Base-by-base conservation (phyloP, 1,140 invertebrate species). In the Ylistrum balloti region DNA sequence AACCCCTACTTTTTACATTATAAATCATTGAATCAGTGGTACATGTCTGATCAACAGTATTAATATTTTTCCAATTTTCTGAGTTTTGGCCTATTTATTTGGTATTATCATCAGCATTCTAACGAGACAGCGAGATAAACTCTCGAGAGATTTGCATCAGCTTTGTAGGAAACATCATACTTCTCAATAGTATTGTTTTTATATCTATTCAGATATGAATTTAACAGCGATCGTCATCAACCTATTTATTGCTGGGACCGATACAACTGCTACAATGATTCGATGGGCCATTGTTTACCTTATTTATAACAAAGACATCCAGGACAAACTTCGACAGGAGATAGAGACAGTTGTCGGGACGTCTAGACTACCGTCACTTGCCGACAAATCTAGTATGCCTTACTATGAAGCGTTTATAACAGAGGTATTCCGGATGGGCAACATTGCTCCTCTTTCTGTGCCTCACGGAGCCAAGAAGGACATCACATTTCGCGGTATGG, bases 211-310 rank as follows among this genome's bases (percentile, higher is more conserved):
- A 74, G 56, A 74, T 74, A 7, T 28, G 56, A 74, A 74, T 28
- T 3, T 74, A n/a, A 9, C 22, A 3, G 11, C 28, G 5, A 5
- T n/a, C 56, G 56, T 96, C n/a, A 41, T 88, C 17, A 98, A 99
- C 96, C 96, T 99, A 90, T 98, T 98, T 94, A 98, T 98, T 0
- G 98, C 98, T 45, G 98, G 98, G 0, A 97, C 98, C n/a, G 99
- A 99, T 94, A 99, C 98, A 0, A 98, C 98, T 0, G 96, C 98
- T 38, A 97, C 98, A 0, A 98, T 98, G 0, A 95, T 99, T 17
- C 97, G 97, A 32, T 99, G 99, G 98, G 98, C 98, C 92, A 96
- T 99, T 28, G 96, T 99, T 10, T 98, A 97, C 93, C 97, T 99
- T 97, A 97, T 98, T 0, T 95, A 97, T 32, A 95, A 98, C 96